Percentiles rank a stretch among this genome's conserved stretches.
These are phyloP conservation scores for Drosophila borealis DNA, from an alignment of 2,888 invertebrate species.

Conservation along the genomic window DNA sequence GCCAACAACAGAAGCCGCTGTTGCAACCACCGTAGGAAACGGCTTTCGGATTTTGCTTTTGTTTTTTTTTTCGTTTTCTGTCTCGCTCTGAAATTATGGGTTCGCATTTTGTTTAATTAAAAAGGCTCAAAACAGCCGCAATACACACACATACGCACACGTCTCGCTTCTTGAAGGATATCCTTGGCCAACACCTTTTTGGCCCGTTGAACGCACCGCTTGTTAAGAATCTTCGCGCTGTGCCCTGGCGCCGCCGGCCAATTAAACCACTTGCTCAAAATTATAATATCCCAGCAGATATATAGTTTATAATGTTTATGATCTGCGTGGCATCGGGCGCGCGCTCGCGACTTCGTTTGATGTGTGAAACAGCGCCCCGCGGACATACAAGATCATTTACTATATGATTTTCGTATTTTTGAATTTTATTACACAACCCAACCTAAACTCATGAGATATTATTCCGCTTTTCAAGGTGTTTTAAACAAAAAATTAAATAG, in stretches of 20 bases:
- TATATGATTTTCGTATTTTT: conserved; percentile 14
- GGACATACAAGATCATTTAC: conserved; percentile 16
- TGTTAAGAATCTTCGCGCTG: conserved; percentile 38
- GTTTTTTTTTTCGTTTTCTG: background rate
- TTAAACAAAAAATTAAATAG: background rate
- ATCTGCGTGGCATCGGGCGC: background rate
- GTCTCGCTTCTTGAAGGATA: conserved; percentile 38
- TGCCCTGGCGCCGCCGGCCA: conserved; percentile 70
- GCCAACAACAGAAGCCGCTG: conserved; percentile 42
- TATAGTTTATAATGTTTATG: conserved; percentile 33
- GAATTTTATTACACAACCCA: background rate
- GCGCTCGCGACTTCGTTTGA: conserved; percentile 21
- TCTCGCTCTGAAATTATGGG: conserved; percentile 67
- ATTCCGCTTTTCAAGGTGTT: conserved; percentile 7
- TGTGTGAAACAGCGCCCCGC: conserved; percentile 11
- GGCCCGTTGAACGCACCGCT: conserved; percentile 7
- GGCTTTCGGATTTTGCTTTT: conserved; percentile 11
- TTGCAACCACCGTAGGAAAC: conserved; percentile 34
- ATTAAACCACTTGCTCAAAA: conserved; percentile 54
- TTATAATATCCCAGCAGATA: conserved; percentile 9
- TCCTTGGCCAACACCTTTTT: conserved; percentile 68
- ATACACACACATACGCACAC: conserved; percentile 18
- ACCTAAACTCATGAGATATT: conserved; percentile 1
- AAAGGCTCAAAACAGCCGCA: conserved; percentile 57
- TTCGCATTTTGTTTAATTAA: conserved; percentile 75